phyloP scores from a whole-genome alignment of 2,888 invertebrate species.

The Amphipyra berbera region DNA sequence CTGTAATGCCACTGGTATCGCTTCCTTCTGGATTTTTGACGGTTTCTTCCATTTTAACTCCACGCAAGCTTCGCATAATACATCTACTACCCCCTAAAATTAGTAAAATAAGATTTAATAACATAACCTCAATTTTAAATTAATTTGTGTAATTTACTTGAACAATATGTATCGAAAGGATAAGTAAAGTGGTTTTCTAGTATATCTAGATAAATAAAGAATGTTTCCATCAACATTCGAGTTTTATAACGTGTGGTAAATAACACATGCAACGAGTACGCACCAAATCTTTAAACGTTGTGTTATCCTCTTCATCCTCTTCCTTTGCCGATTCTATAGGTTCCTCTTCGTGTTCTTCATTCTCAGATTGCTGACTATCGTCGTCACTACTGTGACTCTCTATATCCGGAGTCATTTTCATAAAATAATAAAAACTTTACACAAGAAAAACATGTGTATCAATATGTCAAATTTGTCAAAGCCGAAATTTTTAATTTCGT shows the following conservation, averaged over 20 bases:
- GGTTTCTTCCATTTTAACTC: conserved; percentile 98
- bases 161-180: not conserved
- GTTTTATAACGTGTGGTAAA: conserved; percentile 6
- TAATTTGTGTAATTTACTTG: not conserved
- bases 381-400: conserved; percentile 72
- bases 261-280: conserved; percentile 43
- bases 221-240: not conserved
- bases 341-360: conserved; percentile 57
- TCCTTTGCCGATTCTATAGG: conserved; percentile 55
- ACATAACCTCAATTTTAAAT: conserved; percentile 65
- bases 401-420: conserved; percentile 76
- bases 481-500: not conserved
- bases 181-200: not conserved
- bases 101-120: conserved; percentile 9
- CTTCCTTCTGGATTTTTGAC: conserved; percentile 98
- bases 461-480: not conserved
- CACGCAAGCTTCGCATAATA: conserved; percentile 96
- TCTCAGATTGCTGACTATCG: conserved; percentile 64
- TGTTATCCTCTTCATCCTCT: conserved; percentile 73
- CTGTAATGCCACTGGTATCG: conserved; percentile 97
- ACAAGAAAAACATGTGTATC: conserved; percentile 46
- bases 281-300: conserved; percentile 87
- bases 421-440: conserved; percentile 5
- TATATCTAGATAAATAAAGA: not conserved
- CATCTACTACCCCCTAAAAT: conserved; percentile 96